Evolutionary conservation across 2,113 vertebrate species (phyloP).

Genomic region (Egretta garzetta): DNA sequence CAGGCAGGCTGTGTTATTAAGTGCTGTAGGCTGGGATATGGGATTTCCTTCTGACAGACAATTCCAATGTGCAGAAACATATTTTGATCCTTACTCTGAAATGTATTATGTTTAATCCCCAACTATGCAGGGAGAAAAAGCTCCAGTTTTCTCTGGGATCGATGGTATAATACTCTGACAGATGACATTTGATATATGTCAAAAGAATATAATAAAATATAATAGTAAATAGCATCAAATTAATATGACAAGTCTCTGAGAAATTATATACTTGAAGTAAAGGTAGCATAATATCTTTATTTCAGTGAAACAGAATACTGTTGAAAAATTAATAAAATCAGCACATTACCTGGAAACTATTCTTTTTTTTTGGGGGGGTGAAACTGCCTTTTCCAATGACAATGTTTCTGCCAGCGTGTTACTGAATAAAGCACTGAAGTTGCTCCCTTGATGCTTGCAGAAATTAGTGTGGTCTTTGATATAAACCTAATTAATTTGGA

Average conservation of each 20-base stretch:
- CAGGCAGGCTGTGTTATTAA: neutral
- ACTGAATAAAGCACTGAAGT: neutral
- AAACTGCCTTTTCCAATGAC: neutral
- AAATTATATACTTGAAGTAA: neutral
- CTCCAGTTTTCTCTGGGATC: neutral
- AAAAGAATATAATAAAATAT: neutral
- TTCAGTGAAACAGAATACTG: neutral
- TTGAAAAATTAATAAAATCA: neutral
- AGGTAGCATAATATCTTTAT: neutral
- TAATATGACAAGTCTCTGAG: neutral
- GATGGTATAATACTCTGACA: neutral
- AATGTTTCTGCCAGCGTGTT: fast-evolving
- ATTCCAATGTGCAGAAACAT: neutral
- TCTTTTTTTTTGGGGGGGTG: neutral
- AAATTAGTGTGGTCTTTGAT: neutral
- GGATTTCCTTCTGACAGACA: neutral
- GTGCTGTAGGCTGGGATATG: neutral
- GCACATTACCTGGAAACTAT: neutral
- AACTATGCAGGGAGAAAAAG: neutral
- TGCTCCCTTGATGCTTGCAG: neutral
- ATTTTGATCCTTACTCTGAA: neutral
- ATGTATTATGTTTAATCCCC: neutral
- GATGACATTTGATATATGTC: neutral
- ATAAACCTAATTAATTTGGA: neutral
- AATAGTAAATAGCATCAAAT: neutral